Conservation (phyloP, 2,888 invertebrate species). For the Vandiemenella viatica region DNA sequence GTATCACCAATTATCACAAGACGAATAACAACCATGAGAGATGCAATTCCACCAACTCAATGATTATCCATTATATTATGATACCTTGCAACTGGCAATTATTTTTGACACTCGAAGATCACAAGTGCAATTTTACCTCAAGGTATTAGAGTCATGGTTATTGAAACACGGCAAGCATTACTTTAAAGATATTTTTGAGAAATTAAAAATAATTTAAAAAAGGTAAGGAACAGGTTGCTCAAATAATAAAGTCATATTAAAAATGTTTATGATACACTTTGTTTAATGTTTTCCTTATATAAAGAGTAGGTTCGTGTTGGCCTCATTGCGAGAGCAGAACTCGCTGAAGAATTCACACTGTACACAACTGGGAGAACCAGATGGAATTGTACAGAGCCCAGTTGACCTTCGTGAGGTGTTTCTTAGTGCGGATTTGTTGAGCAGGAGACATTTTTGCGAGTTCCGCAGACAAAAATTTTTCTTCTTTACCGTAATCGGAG, state of each 20-base stretch:
- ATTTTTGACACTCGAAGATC: background rate
- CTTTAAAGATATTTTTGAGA: background rate
- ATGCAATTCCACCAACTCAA: background rate
- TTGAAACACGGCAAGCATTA: background rate
- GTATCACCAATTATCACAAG: background rate
- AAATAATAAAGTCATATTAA: background rate
- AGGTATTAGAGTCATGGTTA: background rate
- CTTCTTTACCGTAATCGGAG: slow-evolving; percentile 7
- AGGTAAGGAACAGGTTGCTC: background rate
- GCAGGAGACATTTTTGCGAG: slow-evolving; percentile 10
- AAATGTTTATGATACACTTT: too few species aligned
- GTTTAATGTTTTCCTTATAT: background rate
- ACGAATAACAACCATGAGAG: background rate
- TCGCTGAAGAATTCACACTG: background rate
- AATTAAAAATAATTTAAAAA: background rate
- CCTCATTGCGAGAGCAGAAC: background rate
- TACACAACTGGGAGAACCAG: too few species aligned
- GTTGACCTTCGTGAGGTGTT: slow-evolving; percentile 13
- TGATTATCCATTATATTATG: background rate
- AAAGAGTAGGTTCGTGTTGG: background rate
- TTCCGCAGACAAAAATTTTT: slow-evolving; percentile 10
- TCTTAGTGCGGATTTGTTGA: slow-evolving; percentile 14
- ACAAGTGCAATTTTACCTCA: background rate
- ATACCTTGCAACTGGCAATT: background rate
- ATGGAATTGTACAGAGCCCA: slow-evolving; percentile 12